Base-by-base conservation (phyloP, 1,140 invertebrate species). In the Caenorhabditis brenneri region DNA sequence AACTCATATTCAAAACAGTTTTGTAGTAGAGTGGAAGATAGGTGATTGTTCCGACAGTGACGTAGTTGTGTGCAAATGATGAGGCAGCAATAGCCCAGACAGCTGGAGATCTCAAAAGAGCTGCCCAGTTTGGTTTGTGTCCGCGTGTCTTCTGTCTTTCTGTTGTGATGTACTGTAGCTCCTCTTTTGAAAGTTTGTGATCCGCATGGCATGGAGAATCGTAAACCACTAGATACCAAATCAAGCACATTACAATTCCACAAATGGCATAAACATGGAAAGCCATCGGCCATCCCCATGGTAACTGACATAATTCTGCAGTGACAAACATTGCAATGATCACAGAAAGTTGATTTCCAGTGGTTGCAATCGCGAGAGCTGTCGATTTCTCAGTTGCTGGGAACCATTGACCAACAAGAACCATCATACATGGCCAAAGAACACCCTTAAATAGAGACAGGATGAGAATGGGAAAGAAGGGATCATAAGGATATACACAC, bases 1-100 rank as follows among this genome's bases (percentile, higher is more conserved):
- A 80, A 79, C 89, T 87, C 84, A 91, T 84, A 22, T 87, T 85
- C 19, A 91, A 82, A 7, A 91, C 86, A n/a, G 80, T 90, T 48
- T 89, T 86, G 58, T 90, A 90, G 78, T 90, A 90, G 27, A 87
- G 80, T n/a, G 89, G 89, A 42, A 90, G 74, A 49, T 90, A 90
- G 19, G 91, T 90, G 29, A 91, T 82, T 27, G 86, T 90, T 42
- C 90, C 90, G 19, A 90, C 89, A n/a, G 89, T 91, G 78, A 90
- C 88, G 82, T 91, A 90, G 65, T 89, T 87, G 53, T 90, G 89
- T 46, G 87, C 87, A 53, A 90, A 90, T 51, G 89, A 87, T 55
- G 58, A 85, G 19, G 87, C 55, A n/a, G 86, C 87, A 27, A 86
- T 88, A 9, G 89, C 84, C 89, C 90, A 91, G 16, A 90, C 86